Evolutionary conservation across 1,140 invertebrate species (phyloP).

Genomic region (Gyrodactylus bullatarudis): DNA sequence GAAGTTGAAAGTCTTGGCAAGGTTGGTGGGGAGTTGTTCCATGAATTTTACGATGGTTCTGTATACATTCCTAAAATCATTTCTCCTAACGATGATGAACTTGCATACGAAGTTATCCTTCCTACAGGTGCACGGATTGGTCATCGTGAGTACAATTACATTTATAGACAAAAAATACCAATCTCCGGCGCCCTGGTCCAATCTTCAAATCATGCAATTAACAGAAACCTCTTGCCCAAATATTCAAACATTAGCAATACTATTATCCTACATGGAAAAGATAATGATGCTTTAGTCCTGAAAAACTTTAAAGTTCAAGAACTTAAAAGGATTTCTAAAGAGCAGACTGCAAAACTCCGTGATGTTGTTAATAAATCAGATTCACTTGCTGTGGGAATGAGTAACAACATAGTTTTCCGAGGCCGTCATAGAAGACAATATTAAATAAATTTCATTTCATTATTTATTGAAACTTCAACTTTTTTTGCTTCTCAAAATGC

Average conservation of each 20-base stretch:
- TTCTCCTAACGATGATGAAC: background rate
- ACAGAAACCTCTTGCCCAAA: too few relatives aligned
- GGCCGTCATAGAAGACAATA: background rate
- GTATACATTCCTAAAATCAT: background rate
- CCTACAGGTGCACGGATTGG: background rate
- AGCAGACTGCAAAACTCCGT: background rate
- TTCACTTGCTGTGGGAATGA: background rate
- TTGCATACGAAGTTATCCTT: background rate
- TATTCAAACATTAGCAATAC: background rate
- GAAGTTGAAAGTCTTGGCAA: background rate
- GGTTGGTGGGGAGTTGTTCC: background rate
- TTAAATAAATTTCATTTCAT: background rate
- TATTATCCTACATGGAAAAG: background rate
- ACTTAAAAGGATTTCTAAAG: background rate
- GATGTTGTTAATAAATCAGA: background rate
- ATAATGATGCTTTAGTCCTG: background rate
- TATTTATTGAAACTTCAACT: too few relatives aligned
- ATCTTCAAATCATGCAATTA: background rate
- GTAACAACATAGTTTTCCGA: background rate
- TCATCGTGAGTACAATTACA: background rate
- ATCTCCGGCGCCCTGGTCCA: background rate
- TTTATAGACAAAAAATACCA: background rate
- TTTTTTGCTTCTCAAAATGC: too few relatives aligned
- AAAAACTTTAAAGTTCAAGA: background rate
- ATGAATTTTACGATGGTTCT: background rate